Base-by-base conservation (phyloP, 2,888 invertebrate species). In the Cataglyphis cursor region DNA sequence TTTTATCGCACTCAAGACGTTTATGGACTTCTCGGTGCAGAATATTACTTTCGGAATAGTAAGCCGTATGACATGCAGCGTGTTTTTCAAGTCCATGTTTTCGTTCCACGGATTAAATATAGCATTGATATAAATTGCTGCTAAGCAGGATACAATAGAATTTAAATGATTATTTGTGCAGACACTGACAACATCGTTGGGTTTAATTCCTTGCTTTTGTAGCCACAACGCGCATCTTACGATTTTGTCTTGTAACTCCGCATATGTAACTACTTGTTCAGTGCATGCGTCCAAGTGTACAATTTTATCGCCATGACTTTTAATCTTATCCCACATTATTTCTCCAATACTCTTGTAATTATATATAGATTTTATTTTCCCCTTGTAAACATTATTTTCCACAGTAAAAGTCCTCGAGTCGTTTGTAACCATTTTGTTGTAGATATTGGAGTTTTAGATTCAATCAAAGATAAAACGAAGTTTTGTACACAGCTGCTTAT, bases 161-260 rank as follows among this genome's bases (percentile, higher is more conserved):
- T 93, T 91, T n/a, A 91, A 38, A 3, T 90, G 92, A 86, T 93
- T 93, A 31, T 91, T 88, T 0, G 92, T 89, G n/a, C 92, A 93
- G 35, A 93, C 59, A 8, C 70, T 80, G 44, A 94, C 64, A 4
- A 94, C 73, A n/a, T 94, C 94, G 3, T 85, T 87, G 0, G 82
- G 70, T 41, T 78, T 65, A 3, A 94, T 57, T 0, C 92, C 92
- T 73, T 92, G 85, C 35, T 91, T 87, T 65, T 84, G 88, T 82
- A 94, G 15, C 94, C 94, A 94, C 6, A 93, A 70, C 0, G 93
- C 93, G 44, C 94, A 94, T 80, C 91, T 92, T 4, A 93, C 82
- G 12, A 85, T 87, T 12, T 90, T 86, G 5, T 92, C 90, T 54
- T 61, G 64, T 86, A 94, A 90, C 9, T 92, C 81, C 1, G 28